These are phyloP conservation scores for Rhadina sibilatrix DNA, from an alignment of 2,113 vertebrate genomes.

Conservation along the genomic window DNA sequence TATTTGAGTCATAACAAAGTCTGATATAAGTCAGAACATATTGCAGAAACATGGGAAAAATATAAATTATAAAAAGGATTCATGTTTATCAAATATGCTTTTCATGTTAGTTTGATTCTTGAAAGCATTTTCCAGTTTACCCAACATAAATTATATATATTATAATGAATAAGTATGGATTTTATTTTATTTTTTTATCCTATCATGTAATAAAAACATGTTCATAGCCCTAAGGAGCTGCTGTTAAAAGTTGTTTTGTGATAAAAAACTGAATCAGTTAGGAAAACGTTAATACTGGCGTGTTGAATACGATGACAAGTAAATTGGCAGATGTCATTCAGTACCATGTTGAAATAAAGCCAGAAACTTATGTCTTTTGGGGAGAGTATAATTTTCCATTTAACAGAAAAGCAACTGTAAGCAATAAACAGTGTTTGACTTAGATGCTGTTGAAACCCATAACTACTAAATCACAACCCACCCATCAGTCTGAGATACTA, in stretches of 20 bases:
- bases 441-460: constrained; percentile 49
- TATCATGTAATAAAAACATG: neutral
- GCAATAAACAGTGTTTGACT: constrained; percentile 57
- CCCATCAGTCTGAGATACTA: neutral
- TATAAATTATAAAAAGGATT: constrained; percentile 47
- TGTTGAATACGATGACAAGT: constrained; percentile 35
- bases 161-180: neutral
- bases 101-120: neutral
- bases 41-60: neutral
- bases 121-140: constrained; percentile 9
- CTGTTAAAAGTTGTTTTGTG: neutral
- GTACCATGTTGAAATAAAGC: constrained; percentile 1
- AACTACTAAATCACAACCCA: constrained; percentile 54
- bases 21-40: neutral
- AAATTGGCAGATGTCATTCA: constrained; percentile 61
- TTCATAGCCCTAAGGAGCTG: neutral
- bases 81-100: constrained; percentile 29
- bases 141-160: constrained; percentile 9
- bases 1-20: neutral
- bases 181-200: neutral
- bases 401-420: constrained; percentile 31
- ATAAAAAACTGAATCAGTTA: neutral
- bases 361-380: constrained; percentile 1
- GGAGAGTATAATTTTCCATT: constrained; percentile 48
- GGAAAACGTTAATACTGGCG: constrained; percentile 34